Evolutionary conservation across 2,113 vertebrate genomes (phyloP).

Genomic region (Vidua macroura): DNA sequence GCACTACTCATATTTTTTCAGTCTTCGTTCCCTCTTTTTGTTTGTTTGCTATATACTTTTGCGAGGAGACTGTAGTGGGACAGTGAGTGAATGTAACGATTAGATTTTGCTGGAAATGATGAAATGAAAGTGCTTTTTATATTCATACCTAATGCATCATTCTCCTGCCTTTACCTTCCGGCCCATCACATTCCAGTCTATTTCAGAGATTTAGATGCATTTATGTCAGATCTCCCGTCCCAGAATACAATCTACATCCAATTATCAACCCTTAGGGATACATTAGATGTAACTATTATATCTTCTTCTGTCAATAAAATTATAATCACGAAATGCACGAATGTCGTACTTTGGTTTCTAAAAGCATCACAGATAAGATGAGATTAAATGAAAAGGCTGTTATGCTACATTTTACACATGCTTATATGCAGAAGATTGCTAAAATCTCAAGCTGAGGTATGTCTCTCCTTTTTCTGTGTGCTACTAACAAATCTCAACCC

Average conservation of each 20-base stretch:
- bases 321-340: conserved; percentile 60
- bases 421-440: conserved; percentile 24
- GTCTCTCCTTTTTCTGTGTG: not conserved
- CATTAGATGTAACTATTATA: conserved; percentile 70
- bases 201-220: conserved; percentile 62
- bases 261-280: conserved; percentile 48
- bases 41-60: conserved; percentile 8
- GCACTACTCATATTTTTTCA: not conserved
- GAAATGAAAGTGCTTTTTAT: conserved; percentile 57
- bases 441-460: conserved; percentile 3
- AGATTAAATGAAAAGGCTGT: conserved; percentile 47
- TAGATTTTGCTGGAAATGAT: conserved; percentile 43
- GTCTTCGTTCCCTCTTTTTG: not conserved
- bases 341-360: conserved; percentile 63
- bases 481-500: not conserved
- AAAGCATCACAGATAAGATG: conserved; percentile 44
- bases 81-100: conserved; percentile 13
- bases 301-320: conserved; percentile 74
- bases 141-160: conserved; percentile 59
- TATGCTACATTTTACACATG: conserved; percentile 26
- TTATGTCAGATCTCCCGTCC: conserved; percentile 42
- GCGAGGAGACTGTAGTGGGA: not conserved
- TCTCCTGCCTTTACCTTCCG: conserved; percentile 50
- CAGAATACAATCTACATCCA: conserved; percentile 47
- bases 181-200: conserved; percentile 54